phyloP scores from a whole-genome alignment of 2,888 invertebrate genomes.

The Hirudinaria manillensis region DNA sequence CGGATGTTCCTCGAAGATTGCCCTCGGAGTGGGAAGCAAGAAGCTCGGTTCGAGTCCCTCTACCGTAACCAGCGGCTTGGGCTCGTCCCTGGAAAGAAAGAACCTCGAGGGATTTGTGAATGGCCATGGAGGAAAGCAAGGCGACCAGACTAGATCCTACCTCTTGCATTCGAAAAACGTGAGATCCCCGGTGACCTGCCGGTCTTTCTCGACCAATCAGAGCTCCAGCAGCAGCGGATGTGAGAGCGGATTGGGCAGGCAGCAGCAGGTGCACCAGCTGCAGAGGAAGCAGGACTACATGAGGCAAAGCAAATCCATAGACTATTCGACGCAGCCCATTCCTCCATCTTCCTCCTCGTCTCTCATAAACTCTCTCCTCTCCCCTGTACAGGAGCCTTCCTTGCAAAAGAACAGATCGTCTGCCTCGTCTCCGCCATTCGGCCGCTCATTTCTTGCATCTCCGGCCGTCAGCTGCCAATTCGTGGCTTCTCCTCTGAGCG shows the following conservation, averaged over 20 bases:
- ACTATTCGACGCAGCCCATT: conserved; percentile 3
- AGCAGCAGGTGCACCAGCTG: conserved; percentile 58
- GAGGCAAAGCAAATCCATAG: conserved; percentile 26
- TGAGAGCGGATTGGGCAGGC: conserved; percentile 42
- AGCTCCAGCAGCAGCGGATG: conserved; percentile 42
- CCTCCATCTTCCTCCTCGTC: not conserved
- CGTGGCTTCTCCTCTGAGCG: conserved; percentile 30
- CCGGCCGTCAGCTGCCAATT: not conserved
- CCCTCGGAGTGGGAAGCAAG: conserved; percentile 7
- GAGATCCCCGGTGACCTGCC: conserved; percentile 1
- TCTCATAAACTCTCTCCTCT: conserved; percentile 28
- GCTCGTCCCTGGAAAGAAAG: conserved; percentile 10
- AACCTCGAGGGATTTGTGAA: not conserved
- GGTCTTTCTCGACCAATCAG: conserved; percentile 59
- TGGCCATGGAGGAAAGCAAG: conserved; percentile 61
- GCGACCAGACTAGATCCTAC: conserved; percentile 60
- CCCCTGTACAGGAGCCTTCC: conserved; percentile 21
- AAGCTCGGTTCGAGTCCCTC: conserved; percentile 1
- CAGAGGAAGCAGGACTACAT: conserved; percentile 7
- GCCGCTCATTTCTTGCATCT: conserved; percentile 1
- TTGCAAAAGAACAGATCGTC: not conserved
- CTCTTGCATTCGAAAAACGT: conserved; percentile 6
- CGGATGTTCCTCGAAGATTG: not conserved
- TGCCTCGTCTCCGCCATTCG: conserved; percentile 15
- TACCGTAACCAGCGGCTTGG: conserved; percentile 13